phyloP scores from a whole-genome alignment of 2,888 invertebrate genomes.

The Chaitophorus viminalis region DNA sequence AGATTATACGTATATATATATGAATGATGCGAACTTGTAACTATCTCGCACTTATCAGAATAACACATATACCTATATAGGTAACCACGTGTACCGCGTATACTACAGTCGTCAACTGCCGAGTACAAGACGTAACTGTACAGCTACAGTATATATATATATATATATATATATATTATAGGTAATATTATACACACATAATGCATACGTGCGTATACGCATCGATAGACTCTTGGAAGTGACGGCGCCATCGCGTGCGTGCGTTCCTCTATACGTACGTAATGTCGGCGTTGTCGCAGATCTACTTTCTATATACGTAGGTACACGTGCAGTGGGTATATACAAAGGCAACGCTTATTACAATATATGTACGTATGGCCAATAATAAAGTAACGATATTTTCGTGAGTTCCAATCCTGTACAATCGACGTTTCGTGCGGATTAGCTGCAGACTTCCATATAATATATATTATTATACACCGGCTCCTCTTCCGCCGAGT shows the following conservation, averaged over 20 bases:
- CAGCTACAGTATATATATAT: not conserved
- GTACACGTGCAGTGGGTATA: not conserved
- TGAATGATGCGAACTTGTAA: not conserved
- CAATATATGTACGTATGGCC: too few relatives aligned
- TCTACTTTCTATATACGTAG: conserved; percentile 32
- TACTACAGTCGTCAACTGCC: not conserved
- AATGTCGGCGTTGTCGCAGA: conserved; percentile 38
- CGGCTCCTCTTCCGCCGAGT: not conserved
- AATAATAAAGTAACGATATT: not conserved
- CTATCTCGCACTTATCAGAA: not conserved
- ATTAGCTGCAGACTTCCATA: not conserved
- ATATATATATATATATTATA: too few relatives aligned
- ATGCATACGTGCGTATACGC: too few relatives aligned
- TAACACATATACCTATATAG: too few relatives aligned
- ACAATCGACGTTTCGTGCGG: not conserved
- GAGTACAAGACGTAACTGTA: not conserved
- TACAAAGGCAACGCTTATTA: too few relatives aligned
- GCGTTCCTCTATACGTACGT: too few relatives aligned
- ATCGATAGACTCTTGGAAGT: not conserved
- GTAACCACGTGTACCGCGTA: not conserved
- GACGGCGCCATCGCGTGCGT: conserved; percentile 37
- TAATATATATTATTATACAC: too few relatives aligned
- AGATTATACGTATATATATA: not conserved
- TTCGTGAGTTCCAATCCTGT: not conserved
- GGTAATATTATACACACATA: too few relatives aligned